These are phyloP conservation scores for Drosophila setosimentum DNA, from an alignment of 2,888 invertebrate species.

Conservation along the genomic window DNA sequence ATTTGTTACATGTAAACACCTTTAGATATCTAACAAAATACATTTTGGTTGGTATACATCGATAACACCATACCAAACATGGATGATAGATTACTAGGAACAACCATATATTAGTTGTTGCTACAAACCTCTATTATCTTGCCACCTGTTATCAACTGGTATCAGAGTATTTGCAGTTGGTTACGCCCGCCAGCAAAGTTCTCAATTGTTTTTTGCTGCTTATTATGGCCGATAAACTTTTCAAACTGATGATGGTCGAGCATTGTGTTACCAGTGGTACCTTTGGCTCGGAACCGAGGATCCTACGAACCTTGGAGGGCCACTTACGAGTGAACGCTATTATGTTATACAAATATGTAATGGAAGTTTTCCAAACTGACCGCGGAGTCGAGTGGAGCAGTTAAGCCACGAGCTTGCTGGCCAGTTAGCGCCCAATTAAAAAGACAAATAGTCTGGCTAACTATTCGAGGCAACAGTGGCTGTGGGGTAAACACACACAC, in stretches of 20 bases:
- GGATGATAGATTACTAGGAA: background rate
- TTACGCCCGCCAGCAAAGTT: background rate
- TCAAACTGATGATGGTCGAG: constrained; percentile 19
- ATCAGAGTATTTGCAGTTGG: background rate
- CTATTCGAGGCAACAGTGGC: constrained; percentile 23
- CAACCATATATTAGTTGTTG: background rate
- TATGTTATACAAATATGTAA: constrained; percentile 75
- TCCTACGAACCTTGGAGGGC: background rate
- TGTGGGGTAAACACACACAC: constrained; percentile 16
- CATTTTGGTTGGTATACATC: background rate
- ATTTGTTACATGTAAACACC: background rate
- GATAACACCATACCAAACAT: background rate
- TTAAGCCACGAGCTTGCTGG: constrained; percentile 40
- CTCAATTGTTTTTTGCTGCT: background rate
- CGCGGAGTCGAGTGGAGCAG: constrained; percentile 1
- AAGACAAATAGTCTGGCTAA: constrained; percentile 52
- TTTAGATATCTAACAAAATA: background rate
- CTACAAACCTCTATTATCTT: no score
- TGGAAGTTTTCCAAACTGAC: constrained; percentile 59
- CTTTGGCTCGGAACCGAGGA: background rate
- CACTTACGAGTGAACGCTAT: constrained; percentile 53
- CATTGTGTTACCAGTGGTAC: constrained; percentile 3
- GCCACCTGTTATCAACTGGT: background rate
- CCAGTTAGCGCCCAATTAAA: constrained; percentile 67
- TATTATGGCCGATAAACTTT: constrained; percentile 31